phyloP scores from a whole-genome alignment of 2,113 vertebrate species.

The Strix uralensis region DNA sequence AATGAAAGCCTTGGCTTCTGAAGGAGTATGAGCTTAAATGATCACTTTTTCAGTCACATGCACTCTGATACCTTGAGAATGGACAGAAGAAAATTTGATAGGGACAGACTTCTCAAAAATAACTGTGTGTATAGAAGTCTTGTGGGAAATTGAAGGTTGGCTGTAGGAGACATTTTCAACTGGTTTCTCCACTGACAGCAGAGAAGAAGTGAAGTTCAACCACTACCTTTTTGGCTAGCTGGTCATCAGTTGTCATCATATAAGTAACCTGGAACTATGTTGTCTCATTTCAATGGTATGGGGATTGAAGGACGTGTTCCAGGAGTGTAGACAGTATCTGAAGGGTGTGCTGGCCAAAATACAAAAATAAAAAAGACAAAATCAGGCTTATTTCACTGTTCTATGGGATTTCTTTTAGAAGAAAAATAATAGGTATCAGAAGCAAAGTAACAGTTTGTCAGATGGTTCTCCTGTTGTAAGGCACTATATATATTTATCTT shows the following conservation, averaged over 20 bases:
- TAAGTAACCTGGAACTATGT: neutral
- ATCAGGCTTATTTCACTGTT: neutral
- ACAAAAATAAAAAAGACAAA: neutral
- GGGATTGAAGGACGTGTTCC: neutral
- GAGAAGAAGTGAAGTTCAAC: neutral
- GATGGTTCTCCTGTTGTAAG: neutral
- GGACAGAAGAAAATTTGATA: neutral
- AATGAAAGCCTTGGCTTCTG: neutral
- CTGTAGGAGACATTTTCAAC: neutral
- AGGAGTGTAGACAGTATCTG: neutral
- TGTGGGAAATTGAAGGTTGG: neutral
- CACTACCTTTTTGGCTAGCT: neutral
- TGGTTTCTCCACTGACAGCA: neutral
- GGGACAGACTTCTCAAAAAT: neutral
- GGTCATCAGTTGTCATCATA: neutral
- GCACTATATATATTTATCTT: neutral
- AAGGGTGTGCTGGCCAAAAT: neutral
- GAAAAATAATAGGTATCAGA: neutral
- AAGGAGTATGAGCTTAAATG: neutral
- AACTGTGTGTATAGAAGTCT: neutral
- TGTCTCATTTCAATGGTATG: neutral
- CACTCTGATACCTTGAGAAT: neutral
- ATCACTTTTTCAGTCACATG: neutral
- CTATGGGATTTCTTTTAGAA: neutral
- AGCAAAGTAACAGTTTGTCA: neutral